A percentile compares a stretch with the other conserved stretches of the same genome.
phyloP scores from a whole-genome alignment of 2,888 invertebrate species.

The Arctia plantaginis region DNA sequence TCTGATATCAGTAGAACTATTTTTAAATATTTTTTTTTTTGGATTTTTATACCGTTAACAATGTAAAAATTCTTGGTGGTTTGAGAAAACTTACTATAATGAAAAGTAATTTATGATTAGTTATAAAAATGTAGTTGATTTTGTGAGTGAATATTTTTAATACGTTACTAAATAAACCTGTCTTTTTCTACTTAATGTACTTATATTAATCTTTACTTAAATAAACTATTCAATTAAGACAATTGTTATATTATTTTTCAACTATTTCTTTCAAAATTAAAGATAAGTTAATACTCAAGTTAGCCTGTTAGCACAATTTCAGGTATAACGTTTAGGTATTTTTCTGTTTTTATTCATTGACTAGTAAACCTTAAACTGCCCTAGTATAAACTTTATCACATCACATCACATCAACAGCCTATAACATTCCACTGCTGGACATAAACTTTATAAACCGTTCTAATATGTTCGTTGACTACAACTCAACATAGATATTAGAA shows the following conservation, averaged over 20 bases:
- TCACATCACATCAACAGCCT: too few relatives aligned
- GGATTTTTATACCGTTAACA: neutral
- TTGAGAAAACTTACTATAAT: neutral
- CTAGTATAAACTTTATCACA: too few relatives aligned
- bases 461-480: too few relatives aligned
- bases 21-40: neutral
- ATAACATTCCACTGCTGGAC: too few relatives aligned
- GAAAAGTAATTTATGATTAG: too few relatives aligned
- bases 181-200: neutral
- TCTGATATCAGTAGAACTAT: neutral
- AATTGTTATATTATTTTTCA: neutral
- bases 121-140: too few relatives aligned
- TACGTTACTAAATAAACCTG: neutral
- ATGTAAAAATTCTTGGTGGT: neutral
- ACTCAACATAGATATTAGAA: too few relatives aligned
- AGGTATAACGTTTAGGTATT: too few relatives aligned
- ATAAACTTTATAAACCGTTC: too few relatives aligned
- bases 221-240: neutral
- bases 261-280: neutral
- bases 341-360: too few relatives aligned
- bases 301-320: too few relatives aligned
- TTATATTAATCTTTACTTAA: neutral
- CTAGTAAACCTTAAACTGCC: too few relatives aligned
- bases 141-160: neutral
- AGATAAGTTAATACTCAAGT: neutral